Base-by-base conservation (phyloP, 1,140 invertebrate species). In the Polyergus mexicanus region DNA sequence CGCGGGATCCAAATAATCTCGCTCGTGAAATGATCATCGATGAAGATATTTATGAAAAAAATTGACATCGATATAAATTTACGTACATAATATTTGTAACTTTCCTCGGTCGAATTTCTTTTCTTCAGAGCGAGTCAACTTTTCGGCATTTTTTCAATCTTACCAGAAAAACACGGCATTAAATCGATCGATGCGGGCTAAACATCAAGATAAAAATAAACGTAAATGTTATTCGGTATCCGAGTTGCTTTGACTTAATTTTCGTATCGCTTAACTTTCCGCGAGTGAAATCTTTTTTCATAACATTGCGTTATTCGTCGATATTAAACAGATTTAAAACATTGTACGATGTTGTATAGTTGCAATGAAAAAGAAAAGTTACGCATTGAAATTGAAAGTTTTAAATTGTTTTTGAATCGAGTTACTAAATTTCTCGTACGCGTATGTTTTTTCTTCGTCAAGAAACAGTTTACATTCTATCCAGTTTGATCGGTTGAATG, bases 21-120 rank as follows among this genome's bases (percentile, higher is more conserved):
- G 19, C n/a, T 19, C 60, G 75, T 78, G 60, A 78, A 66, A 66
- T 7, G 7, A 78, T 77, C 11, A 7, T 41, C 28, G n/a, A 1
- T 7, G 16, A 38, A 66, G 25, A 51, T 35, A 78, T 66, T 54
- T 4, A 13, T 22, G 8, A 68, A 56, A 78, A n/a, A 38, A 68
- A 65, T 47, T 6, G 11, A 1, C 13, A 32, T 32, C 32, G 32
- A 32, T 32, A 32, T 32, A 32, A 32, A 32, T 32, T 32, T 32
- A 32, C 8, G 38, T 38, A 38, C 38, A 38, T 38, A 38, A 38
- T 41, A 41, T 41, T 41, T 38, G 3, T 25, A 25, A n/a, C 11
- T 76, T 62, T 32, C 13, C 41, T 56, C 10, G 16, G 11, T 19
- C 47, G 19, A 16, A 75, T 75, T 56, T 35, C 13, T 22, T 44